Base-by-base conservation (phyloP, 2,888 invertebrate genomes). In the Lycocerus yunnanus region DNA sequence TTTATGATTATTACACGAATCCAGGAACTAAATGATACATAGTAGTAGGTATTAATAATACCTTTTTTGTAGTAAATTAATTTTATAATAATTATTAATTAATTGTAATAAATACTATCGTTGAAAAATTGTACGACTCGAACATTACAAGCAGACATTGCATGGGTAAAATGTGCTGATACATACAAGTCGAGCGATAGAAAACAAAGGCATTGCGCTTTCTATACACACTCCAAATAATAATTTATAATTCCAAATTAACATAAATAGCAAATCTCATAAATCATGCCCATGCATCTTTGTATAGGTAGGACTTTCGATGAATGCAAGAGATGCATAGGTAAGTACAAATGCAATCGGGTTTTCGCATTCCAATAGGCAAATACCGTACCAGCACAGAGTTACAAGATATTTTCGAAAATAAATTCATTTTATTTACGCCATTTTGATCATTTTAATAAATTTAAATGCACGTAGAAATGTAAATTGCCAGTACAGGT, bases 141-240 rank as follows among this genome's bases (percentile, higher is more conserved):
- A 21, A 43, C n/a, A 43, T 43, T n/a, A 6, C 8, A 43, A 43
- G 6, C 43, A n/a, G 43, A n/a, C n/a, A n/a, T 43, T 43, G 1
- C n/a, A 27, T 27, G 2, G 13, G 13, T 13, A 13, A 9, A 13
- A 4, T 27, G 11, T 13, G 13, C 27, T 13, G 27, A 27, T 24
- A 24, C 13, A 27, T n/a, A 5, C 13, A 43, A 61, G 68, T 68
- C 58, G 61, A 59, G 59, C 67, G 68, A 72, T 72, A 68, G 63
- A 72, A 27, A 72, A 72, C 72, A 72, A 68, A 20, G 68, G 20
- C 61, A 72, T 67, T 72, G 67, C 65, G 68, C 72, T 72, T 72
- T 72, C 72, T 72, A 63, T 66, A 58, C 16, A 63, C 16, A 63
- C 15, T 63, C 15, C 72, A 43, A 68, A 72, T 68, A 68, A 68